A percentile compares a stretch with the other conserved stretches of the same genome.
phyloP scores from a whole-genome alignment of 2,888 invertebrate genomes.

The Diarsia brunnea region DNA sequence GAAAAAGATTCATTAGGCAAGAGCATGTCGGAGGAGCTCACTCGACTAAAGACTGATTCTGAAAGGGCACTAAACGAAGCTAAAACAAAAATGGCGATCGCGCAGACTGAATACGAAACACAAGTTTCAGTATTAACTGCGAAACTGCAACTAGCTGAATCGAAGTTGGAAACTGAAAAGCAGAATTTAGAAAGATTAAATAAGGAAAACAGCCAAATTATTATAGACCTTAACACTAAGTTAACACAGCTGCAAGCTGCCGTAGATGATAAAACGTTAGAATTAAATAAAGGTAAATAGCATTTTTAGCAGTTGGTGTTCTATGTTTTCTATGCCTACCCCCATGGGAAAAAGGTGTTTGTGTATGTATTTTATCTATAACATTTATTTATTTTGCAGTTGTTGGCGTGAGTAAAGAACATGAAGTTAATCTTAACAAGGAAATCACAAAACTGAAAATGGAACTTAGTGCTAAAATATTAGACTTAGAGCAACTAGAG shows the following conservation, averaged over 20 bases:
- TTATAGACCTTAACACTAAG: slow-evolving; percentile 87
- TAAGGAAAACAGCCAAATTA: slow-evolving; percentile 87
- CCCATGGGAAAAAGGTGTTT: too few species aligned
- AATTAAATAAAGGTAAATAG: slow-evolving; percentile 87
- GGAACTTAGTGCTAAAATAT: slow-evolving; percentile 90
- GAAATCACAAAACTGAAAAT: slow-evolving; percentile 89
- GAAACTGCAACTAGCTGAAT: slow-evolving; percentile 89
- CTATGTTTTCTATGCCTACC: too few species aligned
- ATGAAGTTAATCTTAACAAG: slow-evolving; percentile 87
- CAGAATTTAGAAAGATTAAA: slow-evolving; percentile 87
- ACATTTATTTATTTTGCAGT: slow-evolving; percentile 75
- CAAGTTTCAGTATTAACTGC: slow-evolving; percentile 90
- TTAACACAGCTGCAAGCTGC: slow-evolving; percentile 86
- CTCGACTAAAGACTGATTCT: slow-evolving; percentile 87
- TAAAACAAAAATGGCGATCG: slow-evolving; percentile 92
- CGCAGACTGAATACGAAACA: slow-evolving; percentile 91
- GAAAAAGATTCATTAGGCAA: slow-evolving; percentile 89
- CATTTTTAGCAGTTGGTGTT: not conserved
- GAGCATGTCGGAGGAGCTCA: slow-evolving; percentile 87
- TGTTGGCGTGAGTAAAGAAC: slow-evolving; percentile 86
- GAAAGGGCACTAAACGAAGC: slow-evolving; percentile 88
- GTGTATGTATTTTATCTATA: not conserved
- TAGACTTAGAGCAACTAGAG: slow-evolving; percentile 89
- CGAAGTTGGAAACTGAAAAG: slow-evolving; percentile 86
- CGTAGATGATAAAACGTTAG: slow-evolving; percentile 88